Evolutionary conservation across 2,113 vertebrate genomes (phyloP).

Genomic region (Mastomys natalensis): DNA sequence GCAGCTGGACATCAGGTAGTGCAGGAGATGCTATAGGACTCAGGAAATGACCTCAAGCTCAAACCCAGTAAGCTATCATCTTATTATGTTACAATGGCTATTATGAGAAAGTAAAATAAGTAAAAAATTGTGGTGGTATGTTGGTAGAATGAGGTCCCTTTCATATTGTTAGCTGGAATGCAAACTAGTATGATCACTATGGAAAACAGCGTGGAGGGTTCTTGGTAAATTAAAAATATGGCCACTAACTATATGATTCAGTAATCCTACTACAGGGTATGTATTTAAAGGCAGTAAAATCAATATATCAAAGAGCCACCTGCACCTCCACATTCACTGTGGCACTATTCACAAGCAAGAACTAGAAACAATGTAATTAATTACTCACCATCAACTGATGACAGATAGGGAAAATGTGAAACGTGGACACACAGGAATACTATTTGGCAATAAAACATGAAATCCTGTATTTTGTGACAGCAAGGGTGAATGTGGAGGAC

Average conservation of each 20-base stretch:
- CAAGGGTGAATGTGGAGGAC: background rate
- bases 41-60: background rate
- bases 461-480: background rate
- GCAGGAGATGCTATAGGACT: background rate
- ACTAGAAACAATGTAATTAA: background rate
- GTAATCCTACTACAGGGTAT: background rate
- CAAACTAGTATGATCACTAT: background rate
- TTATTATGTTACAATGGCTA: background rate
- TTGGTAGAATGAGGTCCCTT: background rate
- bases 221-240: background rate
- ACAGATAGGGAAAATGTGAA: background rate
- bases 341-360: background rate
- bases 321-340: no score
- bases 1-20: background rate
- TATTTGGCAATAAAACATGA: background rate
- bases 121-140: background rate
- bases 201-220: background rate
- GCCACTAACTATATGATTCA: background rate
- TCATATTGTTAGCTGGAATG: background rate
- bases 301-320: background rate
- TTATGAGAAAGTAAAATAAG: background rate
- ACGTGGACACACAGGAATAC: background rate
- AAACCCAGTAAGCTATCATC: background rate
- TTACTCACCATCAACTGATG: background rate
- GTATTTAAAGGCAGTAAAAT: background rate